Evolutionary conservation across 2,797 vertebrate genomes (phyloP).

Genomic region (Sebastes hopkinsi): DNA sequence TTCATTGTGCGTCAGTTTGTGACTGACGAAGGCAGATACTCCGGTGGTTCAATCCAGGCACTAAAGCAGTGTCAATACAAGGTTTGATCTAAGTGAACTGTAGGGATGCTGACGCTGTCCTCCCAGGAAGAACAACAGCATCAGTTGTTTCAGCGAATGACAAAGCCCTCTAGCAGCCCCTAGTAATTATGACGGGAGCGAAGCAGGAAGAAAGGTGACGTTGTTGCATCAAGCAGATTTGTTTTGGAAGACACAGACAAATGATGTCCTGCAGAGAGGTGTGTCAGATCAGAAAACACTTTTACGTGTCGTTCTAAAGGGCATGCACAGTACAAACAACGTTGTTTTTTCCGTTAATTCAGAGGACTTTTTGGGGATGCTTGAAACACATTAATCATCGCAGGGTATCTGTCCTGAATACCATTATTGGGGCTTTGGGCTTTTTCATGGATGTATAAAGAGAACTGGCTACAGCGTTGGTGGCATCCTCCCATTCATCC

Average conservation of each 20-base stretch:
- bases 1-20: constrained; percentile 23
- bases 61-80: constrained; percentile 18
- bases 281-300: not conserved
- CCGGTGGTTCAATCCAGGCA: constrained; percentile 2
- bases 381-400: not conserved
- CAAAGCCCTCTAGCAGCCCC: not conserved
- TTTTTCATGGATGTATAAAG: too few species aligned
- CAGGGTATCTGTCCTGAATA: too few species aligned
- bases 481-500: too few species aligned
- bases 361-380: not conserved
- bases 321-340: not conserved
- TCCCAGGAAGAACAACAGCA: not conserved
- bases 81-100: constrained; percentile 1
- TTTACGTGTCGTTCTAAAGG: not conserved
- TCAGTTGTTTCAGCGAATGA: not conserved
- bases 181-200: not conserved
- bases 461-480: too few species aligned
- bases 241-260: not conserved
- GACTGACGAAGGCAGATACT: constrained; percentile 14
- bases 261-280: not conserved
- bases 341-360: not conserved
- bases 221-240: not conserved
- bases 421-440: too few species aligned
- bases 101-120: not conserved
- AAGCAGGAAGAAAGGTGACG: not conserved